Conservation (phyloP, 2,888 invertebrate genomes). For the Eupithecia insigniata region DNA sequence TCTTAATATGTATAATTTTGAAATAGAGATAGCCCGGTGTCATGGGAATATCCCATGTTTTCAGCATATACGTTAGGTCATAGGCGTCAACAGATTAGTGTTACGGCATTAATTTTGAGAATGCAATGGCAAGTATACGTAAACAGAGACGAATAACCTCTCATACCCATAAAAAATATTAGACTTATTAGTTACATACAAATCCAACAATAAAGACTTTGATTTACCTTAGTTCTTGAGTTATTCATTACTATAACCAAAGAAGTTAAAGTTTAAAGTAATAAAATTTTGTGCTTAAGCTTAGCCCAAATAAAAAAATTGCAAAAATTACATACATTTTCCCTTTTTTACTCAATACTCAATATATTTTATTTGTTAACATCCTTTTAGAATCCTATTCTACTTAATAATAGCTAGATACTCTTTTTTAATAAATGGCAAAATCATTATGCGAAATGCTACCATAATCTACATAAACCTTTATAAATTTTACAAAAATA, state of each 20-base stretch:
- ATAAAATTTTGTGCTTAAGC: constrained; percentile 17
- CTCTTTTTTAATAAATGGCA: constrained; percentile 29
- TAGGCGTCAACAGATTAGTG: background rate
- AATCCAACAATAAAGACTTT: background rate
- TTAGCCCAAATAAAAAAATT: constrained; percentile 15
- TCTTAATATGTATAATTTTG: no score
- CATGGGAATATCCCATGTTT: background rate
- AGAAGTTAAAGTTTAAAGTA: background rate
- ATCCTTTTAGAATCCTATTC: background rate
- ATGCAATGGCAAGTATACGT: background rate
- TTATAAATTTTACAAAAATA: constrained; percentile 33
- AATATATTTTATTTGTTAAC: no score
- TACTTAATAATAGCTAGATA: constrained; percentile 5
- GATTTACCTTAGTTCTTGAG: background rate
- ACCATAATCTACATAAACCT: constrained; percentile 8
- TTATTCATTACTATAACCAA: background rate
- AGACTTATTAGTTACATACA: background rate
- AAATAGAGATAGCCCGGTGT: background rate
- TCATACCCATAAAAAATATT: background rate
- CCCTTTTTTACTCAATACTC: background rate
- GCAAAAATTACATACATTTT: constrained; percentile 5
- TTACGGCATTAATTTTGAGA: background rate
- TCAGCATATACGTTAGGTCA: background rate
- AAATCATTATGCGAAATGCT: constrained; percentile 34
- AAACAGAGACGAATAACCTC: background rate